Conservation (phyloP, 2,888 invertebrate genomes). For the Clunio marinus region DNA sequence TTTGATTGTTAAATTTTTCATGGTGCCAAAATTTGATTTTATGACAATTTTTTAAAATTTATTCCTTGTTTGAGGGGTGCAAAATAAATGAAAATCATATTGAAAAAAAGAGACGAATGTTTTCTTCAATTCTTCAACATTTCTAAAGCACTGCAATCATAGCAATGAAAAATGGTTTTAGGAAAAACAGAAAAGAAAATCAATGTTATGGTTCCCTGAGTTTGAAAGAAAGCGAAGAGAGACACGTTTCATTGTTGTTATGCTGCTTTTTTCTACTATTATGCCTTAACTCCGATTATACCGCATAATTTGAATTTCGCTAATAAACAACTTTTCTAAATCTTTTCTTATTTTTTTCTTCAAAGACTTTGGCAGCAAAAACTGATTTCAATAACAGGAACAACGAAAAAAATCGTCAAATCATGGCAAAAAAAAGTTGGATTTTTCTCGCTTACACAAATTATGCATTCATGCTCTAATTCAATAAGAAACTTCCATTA, state of each 20-base stretch:
- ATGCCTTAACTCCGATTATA: constrained; percentile 5
- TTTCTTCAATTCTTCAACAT: neutral
- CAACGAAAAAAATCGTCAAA: constrained; percentile 1
- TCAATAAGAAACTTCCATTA: constrained; percentile 34
- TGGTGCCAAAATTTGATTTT: constrained; percentile 33
- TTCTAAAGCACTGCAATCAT: constrained; percentile 12
- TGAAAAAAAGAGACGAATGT: too few species aligned
- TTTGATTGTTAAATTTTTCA: constrained; percentile 38
- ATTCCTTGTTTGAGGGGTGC: neutral
- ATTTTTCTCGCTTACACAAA: constrained; percentile 27
- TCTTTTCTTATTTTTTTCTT: neutral
- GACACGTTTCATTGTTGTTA: constrained; percentile 1
- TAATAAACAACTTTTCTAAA: constrained; percentile 24
- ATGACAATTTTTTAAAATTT: constrained; percentile 1
- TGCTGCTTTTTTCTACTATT: neutral
- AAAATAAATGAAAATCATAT: too few species aligned
- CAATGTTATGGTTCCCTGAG: constrained; percentile 33
- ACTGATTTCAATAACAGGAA: neutral
- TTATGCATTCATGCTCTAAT: constrained; percentile 34
- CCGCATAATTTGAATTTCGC: constrained; percentile 28
- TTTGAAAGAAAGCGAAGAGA: constrained; percentile 11
- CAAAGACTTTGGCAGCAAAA: too few species aligned
- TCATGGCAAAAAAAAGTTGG: constrained; percentile 6
- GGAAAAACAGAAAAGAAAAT: constrained; percentile 5
- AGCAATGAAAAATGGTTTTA: constrained; percentile 28